Evolutionary conservation across 1,140 invertebrate genomes (phyloP).

Genomic region (Oryctes rhinoceros): DNA sequence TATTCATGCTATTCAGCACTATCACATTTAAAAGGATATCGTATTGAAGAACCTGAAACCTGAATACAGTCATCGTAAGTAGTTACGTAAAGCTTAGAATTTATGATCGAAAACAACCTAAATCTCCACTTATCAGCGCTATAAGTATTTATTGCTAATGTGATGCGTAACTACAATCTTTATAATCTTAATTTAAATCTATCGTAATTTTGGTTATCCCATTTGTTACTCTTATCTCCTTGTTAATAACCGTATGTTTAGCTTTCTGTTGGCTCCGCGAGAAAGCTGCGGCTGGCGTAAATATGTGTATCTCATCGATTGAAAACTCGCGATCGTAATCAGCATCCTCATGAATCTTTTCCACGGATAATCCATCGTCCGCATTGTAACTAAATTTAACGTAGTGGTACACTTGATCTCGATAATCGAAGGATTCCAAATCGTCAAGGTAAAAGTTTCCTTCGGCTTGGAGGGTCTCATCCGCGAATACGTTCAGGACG

Average conservation of each 20-base stretch:
- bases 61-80: too few relatives aligned
- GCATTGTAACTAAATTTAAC: background rate
- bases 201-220: background rate
- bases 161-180: background rate
- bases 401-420: conserved; percentile 77
- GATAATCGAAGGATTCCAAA: conserved; percentile 84
- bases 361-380: background rate
- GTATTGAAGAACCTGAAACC: too few relatives aligned
- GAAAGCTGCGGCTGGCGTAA: background rate
- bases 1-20: too few relatives aligned
- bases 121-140: too few relatives aligned
- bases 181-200: background rate
- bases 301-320: background rate
- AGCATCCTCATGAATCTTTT: background rate
- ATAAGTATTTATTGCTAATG: background rate
- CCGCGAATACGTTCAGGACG: conserved; percentile 29
- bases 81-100: too few relatives aligned
- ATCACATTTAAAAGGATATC: too few relatives aligned
- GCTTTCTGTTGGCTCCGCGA: background rate
- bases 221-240: background rate
- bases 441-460: conserved; percentile 92
- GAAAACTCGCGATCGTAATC: background rate
- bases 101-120: too few relatives aligned
- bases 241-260: background rate
- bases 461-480: conserved; percentile 70